Base-by-base conservation (phyloP, 2,113 vertebrate species). In the Bucco capensis region DNA sequence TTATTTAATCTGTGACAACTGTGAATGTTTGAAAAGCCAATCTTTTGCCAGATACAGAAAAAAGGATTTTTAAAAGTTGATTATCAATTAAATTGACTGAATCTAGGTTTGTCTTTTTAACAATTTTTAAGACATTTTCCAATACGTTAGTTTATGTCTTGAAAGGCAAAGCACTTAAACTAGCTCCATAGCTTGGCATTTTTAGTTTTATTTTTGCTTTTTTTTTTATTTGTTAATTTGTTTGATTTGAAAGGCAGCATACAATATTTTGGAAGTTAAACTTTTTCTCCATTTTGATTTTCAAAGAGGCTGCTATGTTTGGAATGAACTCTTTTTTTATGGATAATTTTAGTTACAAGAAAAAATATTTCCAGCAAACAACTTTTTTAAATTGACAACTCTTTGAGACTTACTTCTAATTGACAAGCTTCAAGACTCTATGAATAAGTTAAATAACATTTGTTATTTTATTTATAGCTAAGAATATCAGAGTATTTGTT, bases 161-260 rank as follows among this genome's bases (percentile, higher is more conserved):
- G 24, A 65, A 83, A 50, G 22, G 8, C 3, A 79, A 76, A 47
- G 3, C 4, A 9, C 10, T 46, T 79, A 60, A 86, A 37, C 9
- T 6, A 56, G 3, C 30, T 80, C 10, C 6, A 3, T 1, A 37
- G 0, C 3, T 64, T 72, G 1, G 0, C 1, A 21, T 25, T 87
- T 81, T 61, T 62, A 2, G 10, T 60, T 40, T 37, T 6, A 4
- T 80, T 87, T 60, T 12, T 12, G 1, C 0, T 53, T 33, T 53
- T 33, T 9, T 28, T 14, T 53, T 10, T 37, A 2, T 28, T 38
- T 77, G 8, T 28, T 53, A 46, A 9, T 40, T 66, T 65, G 3
- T 10, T 58, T 54, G 21, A 0, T 50, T 85, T 85, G 22, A 13
- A 62, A 90, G 75, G 11, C 4, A 64, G 9, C 7, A 31, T 50